These are phyloP conservation scores for Dichetophora obliterata DNA, from an alignment of 2,888 invertebrate genomes.

Conservation along the genomic window DNA sequence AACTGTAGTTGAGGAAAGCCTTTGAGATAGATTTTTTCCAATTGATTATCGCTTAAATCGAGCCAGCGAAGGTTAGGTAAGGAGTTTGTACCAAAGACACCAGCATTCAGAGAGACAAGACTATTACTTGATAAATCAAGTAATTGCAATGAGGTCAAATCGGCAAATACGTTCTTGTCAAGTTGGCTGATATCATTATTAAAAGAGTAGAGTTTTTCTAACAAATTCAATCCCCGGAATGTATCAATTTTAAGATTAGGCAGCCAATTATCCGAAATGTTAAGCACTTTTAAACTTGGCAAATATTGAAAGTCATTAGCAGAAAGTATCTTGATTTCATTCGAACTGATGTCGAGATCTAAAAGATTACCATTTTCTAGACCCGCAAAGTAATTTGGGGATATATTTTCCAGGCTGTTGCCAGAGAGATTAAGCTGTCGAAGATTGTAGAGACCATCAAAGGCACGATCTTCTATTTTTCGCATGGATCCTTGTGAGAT, in stretches of 20 bases:
- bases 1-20: no score
- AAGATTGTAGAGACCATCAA: conserved; percentile 55
- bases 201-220: conserved; percentile 58
- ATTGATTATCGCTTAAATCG: no score
- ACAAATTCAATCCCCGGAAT: conserved; percentile 56
- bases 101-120: conserved; percentile 53
- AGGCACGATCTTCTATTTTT: conserved; percentile 57
- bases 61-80: conserved; percentile 59
- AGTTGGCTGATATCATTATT: conserved; percentile 61
- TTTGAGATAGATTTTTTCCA: no score
- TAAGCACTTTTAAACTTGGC: conserved; percentile 55
- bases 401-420: conserved; percentile 56
- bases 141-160: conserved; percentile 56
- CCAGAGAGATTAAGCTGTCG: conserved; percentile 58
- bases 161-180: conserved; percentile 55
- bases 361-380: conserved; percentile 49
- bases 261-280: conserved; percentile 62
- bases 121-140: conserved; percentile 61
- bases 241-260: conserved; percentile 50
- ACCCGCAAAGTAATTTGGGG: conserved; percentile 57
- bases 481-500: conserved; percentile 54
- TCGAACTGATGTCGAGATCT: conserved; percentile 58
- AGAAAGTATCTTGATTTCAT: conserved; percentile 55
- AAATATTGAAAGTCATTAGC: conserved; percentile 55
- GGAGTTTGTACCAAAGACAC: conserved; percentile 55